Conservation (phyloP, 2,797 vertebrate genomes). For the Alcedo atthis region DNA sequence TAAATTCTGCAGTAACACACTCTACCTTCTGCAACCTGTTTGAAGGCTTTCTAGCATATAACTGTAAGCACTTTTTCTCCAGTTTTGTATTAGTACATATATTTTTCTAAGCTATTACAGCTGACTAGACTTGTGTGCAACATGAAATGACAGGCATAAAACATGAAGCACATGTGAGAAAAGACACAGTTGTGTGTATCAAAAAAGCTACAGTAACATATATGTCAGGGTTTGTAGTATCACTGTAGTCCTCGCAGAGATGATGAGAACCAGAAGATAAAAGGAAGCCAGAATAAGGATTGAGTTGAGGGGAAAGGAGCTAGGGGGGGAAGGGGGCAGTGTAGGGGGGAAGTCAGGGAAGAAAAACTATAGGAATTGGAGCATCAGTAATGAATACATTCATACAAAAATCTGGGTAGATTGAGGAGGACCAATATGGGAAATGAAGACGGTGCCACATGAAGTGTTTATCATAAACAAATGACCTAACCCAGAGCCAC, state of each 20-base stretch:
- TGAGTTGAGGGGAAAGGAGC: accelerated
- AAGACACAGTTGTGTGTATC: background rate
- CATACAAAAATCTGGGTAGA: background rate
- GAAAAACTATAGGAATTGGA: background rate
- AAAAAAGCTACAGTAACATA: background rate
- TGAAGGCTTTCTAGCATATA: background rate
- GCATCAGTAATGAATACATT: background rate
- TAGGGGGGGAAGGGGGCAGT: too few species aligned
- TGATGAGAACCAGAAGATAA: background rate
- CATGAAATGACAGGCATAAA: constrained; percentile 28
- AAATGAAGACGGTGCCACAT: background rate
- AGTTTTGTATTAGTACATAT: background rate
- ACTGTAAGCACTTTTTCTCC: background rate
- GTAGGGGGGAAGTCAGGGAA: background rate
- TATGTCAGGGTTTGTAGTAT: background rate
- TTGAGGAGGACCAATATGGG: background rate
- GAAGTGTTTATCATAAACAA: background rate
- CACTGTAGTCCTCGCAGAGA: background rate
- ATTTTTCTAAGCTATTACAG: constrained; percentile 36
- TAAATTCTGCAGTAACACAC: background rate
- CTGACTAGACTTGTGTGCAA: constrained; percentile 11
- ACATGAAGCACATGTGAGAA: constrained; percentile 27
- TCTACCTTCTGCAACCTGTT: background rate
- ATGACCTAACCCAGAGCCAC: background rate
- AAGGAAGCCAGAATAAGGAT: background rate